Percentiles rank a stretch among this genome's conserved stretches.
Conservation (phyloP, 2,888 invertebrate species). For the Athalia circularis region DNA sequence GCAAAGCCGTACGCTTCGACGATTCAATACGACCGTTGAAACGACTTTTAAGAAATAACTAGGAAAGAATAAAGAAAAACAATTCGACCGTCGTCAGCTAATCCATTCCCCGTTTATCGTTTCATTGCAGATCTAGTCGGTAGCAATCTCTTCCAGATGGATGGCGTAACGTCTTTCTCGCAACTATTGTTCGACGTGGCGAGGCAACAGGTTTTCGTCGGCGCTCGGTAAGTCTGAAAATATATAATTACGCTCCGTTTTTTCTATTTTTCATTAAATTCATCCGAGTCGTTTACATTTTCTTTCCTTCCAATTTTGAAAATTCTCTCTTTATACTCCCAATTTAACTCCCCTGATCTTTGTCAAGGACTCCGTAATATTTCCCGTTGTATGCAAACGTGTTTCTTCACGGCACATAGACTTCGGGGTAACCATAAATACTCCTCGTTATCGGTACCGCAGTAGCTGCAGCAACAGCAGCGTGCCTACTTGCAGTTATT, state of each 20-base stretch:
- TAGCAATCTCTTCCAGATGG: constrained; percentile 79
- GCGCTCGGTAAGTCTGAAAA: constrained; percentile 85
- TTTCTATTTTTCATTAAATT: not conserved
- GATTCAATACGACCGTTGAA: constrained; percentile 9
- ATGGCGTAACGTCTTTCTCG: constrained; percentile 85
- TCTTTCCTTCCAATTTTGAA: not conserved
- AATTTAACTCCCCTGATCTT: not conserved
- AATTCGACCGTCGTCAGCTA: not conserved
- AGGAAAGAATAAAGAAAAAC: no score
- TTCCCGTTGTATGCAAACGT: constrained; percentile 7
- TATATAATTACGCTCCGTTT: no score
- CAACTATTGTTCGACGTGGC: constrained; percentile 91
- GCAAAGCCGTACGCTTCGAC: not conserved
- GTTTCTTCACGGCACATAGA: constrained; percentile 42
- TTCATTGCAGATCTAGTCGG: constrained; percentile 80
- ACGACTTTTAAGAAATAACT: not conserved
- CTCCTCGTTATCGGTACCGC: constrained; percentile 39
- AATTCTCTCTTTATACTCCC: not conserved
- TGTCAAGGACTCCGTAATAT: not conserved
- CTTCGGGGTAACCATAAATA: constrained; percentile 30
- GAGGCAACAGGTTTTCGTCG: constrained; percentile 91
- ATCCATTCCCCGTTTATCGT: constrained; percentile 42
- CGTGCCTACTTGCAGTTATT: no score
- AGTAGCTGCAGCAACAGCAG: no score
- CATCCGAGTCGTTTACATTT: not conserved